Base-by-base conservation (phyloP, 2,888 invertebrate genomes). In the Philaethria dido region DNA sequence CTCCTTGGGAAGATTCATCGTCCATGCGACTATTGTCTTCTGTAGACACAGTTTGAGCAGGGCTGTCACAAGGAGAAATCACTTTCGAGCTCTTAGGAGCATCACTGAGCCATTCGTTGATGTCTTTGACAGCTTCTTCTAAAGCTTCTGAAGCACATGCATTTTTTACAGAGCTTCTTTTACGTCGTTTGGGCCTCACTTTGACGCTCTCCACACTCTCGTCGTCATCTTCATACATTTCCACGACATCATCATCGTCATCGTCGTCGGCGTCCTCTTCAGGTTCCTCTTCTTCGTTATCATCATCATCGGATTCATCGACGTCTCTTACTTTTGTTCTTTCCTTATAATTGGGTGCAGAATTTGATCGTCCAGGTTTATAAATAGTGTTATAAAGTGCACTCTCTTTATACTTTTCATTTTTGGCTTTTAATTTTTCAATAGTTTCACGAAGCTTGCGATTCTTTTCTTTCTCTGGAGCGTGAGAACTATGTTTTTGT, bases 41-140 rank as follows among this genome's bases (percentile, higher is more conserved):
- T 3, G 94, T 89, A 45, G 92, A 89, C 72, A 94, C 93, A 50
- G 95, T 94, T 69, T 94, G 94, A 2, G 95, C 94, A 0, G 97
- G 97, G 83, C 96, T 96, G 77, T 96, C 96, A 8, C 95, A 95
- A 0, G 97, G 96, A 1, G 97, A 96, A 75, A 96, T 96, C 72
- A 95, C 95, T 75, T 95, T 95, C 0, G 96, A 94, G 70, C 95
- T 94, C 74, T 95, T 95, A 0, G 97, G 97, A 0, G 97, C 96
- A 76, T 97, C 97, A 78, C 97, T 97, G 69, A 98, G 87, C 97
- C 97, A 97, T 78, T 97, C 97, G 81, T 96, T 97, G 48, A 97
- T 97, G 81, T 97, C 97, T 93, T 97, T 96, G 0, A 96, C 92
- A 18, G 96, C 96, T 88, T 96, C 95, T 73, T 93, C 92, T 62